Evolutionary conservation across 2,888 invertebrate genomes (phyloP).

Genomic region (Yponomeuta malinellus): DNA sequence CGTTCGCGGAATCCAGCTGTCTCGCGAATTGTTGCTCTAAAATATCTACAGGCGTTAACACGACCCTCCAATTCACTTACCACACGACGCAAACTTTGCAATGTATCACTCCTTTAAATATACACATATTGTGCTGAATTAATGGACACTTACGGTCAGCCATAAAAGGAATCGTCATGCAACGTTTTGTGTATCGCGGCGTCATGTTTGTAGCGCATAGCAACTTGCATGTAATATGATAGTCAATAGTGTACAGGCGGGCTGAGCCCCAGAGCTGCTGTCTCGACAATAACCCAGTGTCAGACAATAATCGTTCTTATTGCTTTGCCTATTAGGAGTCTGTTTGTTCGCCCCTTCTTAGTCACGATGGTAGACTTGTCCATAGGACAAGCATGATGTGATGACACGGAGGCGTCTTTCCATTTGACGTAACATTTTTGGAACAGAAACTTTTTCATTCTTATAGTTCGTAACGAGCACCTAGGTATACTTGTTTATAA

Average conservation of each 20-base stretch:
- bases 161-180: not conserved
- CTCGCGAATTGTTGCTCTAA: too few relatives aligned
- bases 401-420: not conserved
- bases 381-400: not conserved
- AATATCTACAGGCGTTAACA: too few relatives aligned
- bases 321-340: slow-evolving; percentile 55
- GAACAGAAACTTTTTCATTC: not conserved
- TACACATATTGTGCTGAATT: too few relatives aligned
- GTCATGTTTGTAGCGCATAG: not conserved
- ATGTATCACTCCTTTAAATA: too few relatives aligned
- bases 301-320: slow-evolving; percentile 71
- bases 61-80: too few relatives aligned
- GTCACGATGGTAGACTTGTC: not conserved
- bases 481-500: too few relatives aligned
- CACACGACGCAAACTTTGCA: too few relatives aligned
- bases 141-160: too few relatives aligned
- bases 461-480: not conserved
- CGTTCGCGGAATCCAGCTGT: too few relatives aligned
- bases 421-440: too few relatives aligned
- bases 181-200: slow-evolving; percentile 2
- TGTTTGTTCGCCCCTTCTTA: slow-evolving; percentile 30
- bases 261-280: slow-evolving; percentile 56
- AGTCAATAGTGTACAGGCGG: slow-evolving; percentile 56
- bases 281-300: slow-evolving; percentile 76
- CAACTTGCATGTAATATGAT: slow-evolving; percentile 28